Conservation (phyloP, 2,888 invertebrate species). For the Epinotia nisella region DNA sequence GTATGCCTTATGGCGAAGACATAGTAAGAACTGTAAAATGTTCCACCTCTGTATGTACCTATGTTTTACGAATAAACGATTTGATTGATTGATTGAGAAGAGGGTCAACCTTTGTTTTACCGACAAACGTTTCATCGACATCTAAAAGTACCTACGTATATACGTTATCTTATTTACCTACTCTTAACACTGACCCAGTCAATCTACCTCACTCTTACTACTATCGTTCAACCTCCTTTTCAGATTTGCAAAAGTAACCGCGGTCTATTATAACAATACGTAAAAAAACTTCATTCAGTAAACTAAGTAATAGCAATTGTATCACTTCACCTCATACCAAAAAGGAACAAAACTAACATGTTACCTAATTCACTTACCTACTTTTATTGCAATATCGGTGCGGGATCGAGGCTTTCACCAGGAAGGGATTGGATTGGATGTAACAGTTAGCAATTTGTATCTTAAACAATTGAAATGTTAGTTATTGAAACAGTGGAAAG, state of each 20-base stretch:
- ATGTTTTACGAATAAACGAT: too few relatives aligned
- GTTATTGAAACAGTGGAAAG: conserved; percentile 1
- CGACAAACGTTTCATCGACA: too few relatives aligned
- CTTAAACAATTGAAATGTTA: conserved; percentile 32
- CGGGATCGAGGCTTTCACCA: conserved; percentile 41
- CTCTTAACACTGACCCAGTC: neutral
- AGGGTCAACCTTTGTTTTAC: too few relatives aligned
- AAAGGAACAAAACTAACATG: conserved; percentile 25
- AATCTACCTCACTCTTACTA: neutral
- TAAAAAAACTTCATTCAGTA: conserved; percentile 13
- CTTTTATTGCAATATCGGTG: conserved; percentile 6
- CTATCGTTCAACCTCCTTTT: neutral
- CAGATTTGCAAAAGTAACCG: conserved; percentile 8
- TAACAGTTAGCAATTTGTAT: conserved; percentile 34
- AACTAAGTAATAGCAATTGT: conserved; percentile 9
- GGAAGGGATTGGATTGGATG: conserved; percentile 41
- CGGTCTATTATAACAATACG: conserved; percentile 5
- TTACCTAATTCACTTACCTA: conserved; percentile 41
- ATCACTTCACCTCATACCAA: conserved; percentile 18
- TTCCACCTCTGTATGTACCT: too few relatives aligned
- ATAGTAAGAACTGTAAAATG: too few relatives aligned
- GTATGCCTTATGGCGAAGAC: too few relatives aligned
- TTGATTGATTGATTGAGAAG: too few relatives aligned
- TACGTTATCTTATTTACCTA: too few relatives aligned
- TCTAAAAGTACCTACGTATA: too few relatives aligned